Base-by-base conservation (phyloP, 2,113 vertebrate genomes). In the Xenopus laevis region DNA sequence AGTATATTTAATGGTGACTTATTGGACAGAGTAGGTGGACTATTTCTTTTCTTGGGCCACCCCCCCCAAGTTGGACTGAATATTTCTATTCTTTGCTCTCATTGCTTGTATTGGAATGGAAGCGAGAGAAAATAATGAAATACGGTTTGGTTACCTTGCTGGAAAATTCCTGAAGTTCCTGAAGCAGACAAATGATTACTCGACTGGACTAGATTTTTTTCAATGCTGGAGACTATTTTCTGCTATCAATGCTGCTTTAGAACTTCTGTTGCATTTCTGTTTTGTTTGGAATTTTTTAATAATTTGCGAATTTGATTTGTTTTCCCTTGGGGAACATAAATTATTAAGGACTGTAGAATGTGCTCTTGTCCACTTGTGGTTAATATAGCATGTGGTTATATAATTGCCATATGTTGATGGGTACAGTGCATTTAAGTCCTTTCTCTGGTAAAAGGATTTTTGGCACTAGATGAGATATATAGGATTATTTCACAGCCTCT, bases 401-500 rank as follows among this genome's bases (percentile, higher is more conserved):
- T 70, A 55, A 55, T 70, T 77, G 59, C 59, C 74, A 77, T 77
- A 70, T 77, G 66, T 70, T 77, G 60, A 16, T 27, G 59, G 58
- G 20, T 70, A 77, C 67, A 53, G 74, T 33, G 8, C 64, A 70
- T 68, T 77, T 62, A 57, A 70, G 67, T 52, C 18, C 44, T 77
- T 77, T 70, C 60, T 53, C 45, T 70, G 65, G n/a, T 77, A 77
- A 77, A 46, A 70, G 74, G 74, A 70, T 77, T 70, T 76, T 77
- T 77, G 74, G 74, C 74, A 77, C 67, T 55, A 57, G 66, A 77
- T 77, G 59, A 75, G 59, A 77, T 77, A 60, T 77, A 64, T 77
- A 77, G 60, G 66, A 70, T 70, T 77, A 69, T 77, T 76, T 70
- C 60, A 77, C 74, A 70, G 74, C 18, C 72, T 58, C 40, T 60